Percentiles rank a stretch among this genome's conserved stretches.
Evolutionary conservation across 2,113 vertebrate species (phyloP).

Genomic region (Pseudopipra pipra): DNA sequence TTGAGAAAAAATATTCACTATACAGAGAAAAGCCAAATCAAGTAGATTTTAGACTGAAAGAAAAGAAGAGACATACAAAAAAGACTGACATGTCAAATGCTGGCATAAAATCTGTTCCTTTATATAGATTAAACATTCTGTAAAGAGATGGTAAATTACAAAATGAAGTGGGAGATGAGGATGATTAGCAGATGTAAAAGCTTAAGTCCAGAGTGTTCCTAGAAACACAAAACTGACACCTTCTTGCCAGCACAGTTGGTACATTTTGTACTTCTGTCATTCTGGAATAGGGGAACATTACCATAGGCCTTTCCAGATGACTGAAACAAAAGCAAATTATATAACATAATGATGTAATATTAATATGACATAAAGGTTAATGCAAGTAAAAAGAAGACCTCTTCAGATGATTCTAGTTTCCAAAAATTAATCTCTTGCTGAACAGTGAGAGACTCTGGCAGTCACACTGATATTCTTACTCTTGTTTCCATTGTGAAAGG

Average conservation of each 20-base stretch:
- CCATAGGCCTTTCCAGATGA: not conserved
- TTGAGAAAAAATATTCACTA: not conserved
- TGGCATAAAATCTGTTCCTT: slow-evolving; percentile 27
- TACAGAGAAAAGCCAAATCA: not conserved
- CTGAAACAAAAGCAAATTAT: not conserved
- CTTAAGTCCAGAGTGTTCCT: slow-evolving; percentile 32
- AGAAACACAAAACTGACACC: slow-evolving; percentile 26
- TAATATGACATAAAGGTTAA: not conserved
- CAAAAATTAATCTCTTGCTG: not conserved
- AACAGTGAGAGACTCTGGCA: not conserved
- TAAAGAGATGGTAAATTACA: slow-evolving; percentile 33
- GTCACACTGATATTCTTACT: not conserved
- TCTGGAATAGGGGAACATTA: not conserved
- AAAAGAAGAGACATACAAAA: not conserved
- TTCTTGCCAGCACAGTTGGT: slow-evolving; percentile 19
- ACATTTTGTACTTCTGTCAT: not conserved
- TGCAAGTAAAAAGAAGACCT: not conserved
- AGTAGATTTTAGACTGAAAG: not conserved
- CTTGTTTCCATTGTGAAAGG: not conserved
- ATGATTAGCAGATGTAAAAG: slow-evolving; percentile 43
- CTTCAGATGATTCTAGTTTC: not conserved
- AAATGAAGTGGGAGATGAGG: slow-evolving; percentile 17
- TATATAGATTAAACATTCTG: slow-evolving; percentile 50
- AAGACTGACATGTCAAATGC: slow-evolving; percentile 3
- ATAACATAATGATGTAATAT: not conserved